These are phyloP conservation scores for Bradypodion pumilum DNA, from an alignment of 2,797 vertebrate species.

Conservation along the genomic window DNA sequence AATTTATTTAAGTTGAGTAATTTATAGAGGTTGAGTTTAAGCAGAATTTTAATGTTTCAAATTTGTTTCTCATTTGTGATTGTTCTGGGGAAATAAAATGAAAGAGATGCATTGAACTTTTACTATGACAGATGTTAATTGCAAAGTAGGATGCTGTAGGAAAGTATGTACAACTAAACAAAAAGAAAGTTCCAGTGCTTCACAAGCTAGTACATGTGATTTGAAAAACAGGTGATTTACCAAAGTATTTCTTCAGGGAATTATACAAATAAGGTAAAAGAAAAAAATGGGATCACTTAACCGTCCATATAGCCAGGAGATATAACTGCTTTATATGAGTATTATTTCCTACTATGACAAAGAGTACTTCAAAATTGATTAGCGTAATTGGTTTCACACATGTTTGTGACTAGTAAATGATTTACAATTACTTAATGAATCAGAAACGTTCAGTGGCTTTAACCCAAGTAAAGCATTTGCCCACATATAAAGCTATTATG, in stretches of 20 bases:
- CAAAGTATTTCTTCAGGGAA: neutral
- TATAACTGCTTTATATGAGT: neutral
- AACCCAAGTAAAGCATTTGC: neutral
- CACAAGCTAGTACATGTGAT: neutral
- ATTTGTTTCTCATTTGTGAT: neutral
- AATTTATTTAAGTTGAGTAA: neutral
- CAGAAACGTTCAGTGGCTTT: neutral
- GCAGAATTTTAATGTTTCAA: neutral
- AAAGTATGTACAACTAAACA: neutral
- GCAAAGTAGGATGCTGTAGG: neutral
- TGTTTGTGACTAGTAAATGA: neutral
- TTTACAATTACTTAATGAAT: neutral
- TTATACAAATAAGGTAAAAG: slow-evolving; percentile 4
- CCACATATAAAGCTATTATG: neutral
- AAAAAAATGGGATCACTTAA: neutral
- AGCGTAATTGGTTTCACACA: neutral
- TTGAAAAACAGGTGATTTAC: neutral
- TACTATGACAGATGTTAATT: neutral
- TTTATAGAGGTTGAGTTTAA: slow-evolving; percentile 1
- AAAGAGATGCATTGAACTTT: neutral
- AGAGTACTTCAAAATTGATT: neutral
- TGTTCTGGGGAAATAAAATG: neutral
- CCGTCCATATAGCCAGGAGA: neutral
- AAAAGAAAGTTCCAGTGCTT: neutral
- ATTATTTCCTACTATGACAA: neutral